Evolutionary conservation across 1,140 invertebrate species (phyloP).

Genomic region (Brachionus paranguensis): DNA sequence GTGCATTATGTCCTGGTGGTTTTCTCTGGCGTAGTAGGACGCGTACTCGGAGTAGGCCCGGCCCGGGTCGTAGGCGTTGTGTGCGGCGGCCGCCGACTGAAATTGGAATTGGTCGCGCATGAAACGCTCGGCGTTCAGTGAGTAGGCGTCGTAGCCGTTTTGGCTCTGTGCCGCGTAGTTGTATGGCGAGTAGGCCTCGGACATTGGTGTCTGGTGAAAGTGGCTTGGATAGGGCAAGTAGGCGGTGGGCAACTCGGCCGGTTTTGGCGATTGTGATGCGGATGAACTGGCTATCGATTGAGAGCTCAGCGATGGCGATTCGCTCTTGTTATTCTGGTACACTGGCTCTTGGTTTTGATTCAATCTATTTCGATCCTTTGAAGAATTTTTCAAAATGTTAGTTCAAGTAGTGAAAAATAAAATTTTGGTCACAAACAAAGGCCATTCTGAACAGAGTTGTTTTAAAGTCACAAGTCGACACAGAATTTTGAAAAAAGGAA

Average conservation of each 20-base stretch:
- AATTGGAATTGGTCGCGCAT: constrained; percentile 7
- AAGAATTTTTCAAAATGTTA: no score
- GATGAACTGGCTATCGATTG: constrained; percentile 2
- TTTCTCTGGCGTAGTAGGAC: constrained; percentile 14
- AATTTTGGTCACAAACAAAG: no score
- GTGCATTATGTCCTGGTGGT: background rate
- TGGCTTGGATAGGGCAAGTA: background rate
- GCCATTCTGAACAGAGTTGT: no score
- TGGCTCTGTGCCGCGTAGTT: background rate
- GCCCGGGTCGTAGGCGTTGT: background rate
- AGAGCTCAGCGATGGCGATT: background rate
- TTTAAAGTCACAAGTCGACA: no score
- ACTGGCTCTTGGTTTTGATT: background rate
- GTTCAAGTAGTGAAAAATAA: no score
- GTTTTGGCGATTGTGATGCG: background rate
- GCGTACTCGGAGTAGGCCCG: constrained; percentile 24
- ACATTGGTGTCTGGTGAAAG: background rate
- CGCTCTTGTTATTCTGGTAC: background rate
- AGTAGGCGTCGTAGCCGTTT: constrained; percentile 5
- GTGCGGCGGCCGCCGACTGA: background rate
- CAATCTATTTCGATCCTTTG: background rate
- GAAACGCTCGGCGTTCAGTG: background rate
- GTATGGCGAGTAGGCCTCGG: constrained; percentile 7
- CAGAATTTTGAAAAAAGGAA: no score
- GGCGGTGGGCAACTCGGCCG: background rate